Conservation (phyloP, 1,140 invertebrate species). For the Amphibalanus amphitrite region DNA sequence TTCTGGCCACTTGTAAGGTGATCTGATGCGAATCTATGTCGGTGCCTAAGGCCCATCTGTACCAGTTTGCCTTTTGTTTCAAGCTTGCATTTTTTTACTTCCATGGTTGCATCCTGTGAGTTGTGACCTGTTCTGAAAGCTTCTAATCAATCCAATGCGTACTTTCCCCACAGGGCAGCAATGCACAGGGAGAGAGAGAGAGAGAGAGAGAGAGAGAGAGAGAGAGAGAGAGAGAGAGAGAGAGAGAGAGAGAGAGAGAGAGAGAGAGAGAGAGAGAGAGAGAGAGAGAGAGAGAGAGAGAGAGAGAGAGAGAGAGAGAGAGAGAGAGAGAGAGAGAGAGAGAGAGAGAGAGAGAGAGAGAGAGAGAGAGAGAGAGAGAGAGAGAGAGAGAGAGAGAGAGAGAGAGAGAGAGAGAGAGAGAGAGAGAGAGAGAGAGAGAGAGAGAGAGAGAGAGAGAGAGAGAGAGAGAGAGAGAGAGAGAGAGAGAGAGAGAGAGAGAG, state of each 20-base stretch:
- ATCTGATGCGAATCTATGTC: too few species aligned
- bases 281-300: constrained; percentile 6
- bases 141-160: neutral
- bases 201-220: too few species aligned
- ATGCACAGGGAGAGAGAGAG: too few species aligned
- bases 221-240: too few species aligned
- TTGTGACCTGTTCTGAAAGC: neutral
- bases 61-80: constrained; percentile 3
- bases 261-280: constrained; percentile 2
- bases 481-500: too few species aligned
- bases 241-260: neutral
- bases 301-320: constrained; percentile 10
- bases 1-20: constrained; percentile 2
- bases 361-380: too few species aligned
- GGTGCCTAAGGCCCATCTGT: constrained; percentile 9
- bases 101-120: constrained; percentile 7
- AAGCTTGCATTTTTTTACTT: constrained; percentile 10
- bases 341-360: too few species aligned
- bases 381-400: too few species aligned
- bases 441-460: too few species aligned
- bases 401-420: too few species aligned
- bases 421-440: too few species aligned
- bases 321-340: constrained; percentile 1
- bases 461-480: too few species aligned
- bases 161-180: constrained; percentile 5